These are phyloP conservation scores for Cataglyphis cursor DNA, from an alignment of 2,888 invertebrate species.

Conservation along the genomic window DNA sequence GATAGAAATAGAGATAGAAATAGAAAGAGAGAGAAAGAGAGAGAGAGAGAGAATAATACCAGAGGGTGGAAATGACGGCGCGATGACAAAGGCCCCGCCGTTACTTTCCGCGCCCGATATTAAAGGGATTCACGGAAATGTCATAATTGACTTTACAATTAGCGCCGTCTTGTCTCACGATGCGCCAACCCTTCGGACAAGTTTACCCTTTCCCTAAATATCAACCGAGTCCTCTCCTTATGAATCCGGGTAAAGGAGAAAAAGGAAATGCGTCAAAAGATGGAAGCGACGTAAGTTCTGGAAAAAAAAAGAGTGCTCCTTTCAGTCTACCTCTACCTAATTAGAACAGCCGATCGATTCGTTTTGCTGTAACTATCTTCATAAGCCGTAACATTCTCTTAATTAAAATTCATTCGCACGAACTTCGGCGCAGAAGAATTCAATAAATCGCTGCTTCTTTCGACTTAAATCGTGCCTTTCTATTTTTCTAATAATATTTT, in stretches of 20 bases:
- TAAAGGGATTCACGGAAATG: slow-evolving; percentile 73
- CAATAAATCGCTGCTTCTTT: slow-evolving; percentile 51
- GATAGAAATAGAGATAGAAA: slow-evolving; percentile 15
- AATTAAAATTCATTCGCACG: slow-evolving; percentile 79
- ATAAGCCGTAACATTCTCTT: slow-evolving; percentile 66
- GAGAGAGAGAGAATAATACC: slow-evolving; percentile 26
- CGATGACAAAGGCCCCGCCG: slow-evolving; percentile 67
- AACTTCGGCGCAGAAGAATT: slow-evolving; percentile 57
- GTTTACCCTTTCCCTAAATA: slow-evolving; percentile 57
- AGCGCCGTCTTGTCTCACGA: slow-evolving; percentile 64
- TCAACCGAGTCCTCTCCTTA: slow-evolving; percentile 63
- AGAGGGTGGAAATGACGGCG: slow-evolving; percentile 49
- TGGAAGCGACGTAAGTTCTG: slow-evolving; percentile 27
- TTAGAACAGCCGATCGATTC: slow-evolving; percentile 76
- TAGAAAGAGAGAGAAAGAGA: slow-evolving; percentile 11
- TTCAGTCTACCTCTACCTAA: slow-evolving; percentile 73
- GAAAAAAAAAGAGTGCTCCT: slow-evolving; percentile 42
- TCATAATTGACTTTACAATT: slow-evolving; percentile 82
- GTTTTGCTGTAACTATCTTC: slow-evolving; percentile 69
- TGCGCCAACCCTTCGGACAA: slow-evolving; percentile 52
- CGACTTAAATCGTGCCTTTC: background rate
- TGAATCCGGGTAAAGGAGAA: slow-evolving; percentile 51
- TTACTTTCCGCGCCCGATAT: slow-evolving; percentile 69
- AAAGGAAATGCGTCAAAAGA: background rate
- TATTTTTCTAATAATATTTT: slow-evolving; percentile 9